Conservation (phyloP, 2,888 invertebrate species). For the Epinotia brunnichana region DNA sequence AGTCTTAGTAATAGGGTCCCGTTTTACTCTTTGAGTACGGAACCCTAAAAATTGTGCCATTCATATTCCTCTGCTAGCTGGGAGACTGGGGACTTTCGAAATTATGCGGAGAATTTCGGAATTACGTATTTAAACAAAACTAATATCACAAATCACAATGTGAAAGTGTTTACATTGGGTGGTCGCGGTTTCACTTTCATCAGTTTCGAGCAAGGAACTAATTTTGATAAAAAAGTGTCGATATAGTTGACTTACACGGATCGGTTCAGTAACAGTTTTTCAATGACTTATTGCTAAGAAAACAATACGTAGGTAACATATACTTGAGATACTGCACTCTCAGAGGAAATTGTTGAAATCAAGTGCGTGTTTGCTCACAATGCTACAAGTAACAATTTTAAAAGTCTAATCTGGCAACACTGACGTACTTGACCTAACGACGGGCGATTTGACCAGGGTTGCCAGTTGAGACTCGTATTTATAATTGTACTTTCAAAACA, state of each 20-base stretch:
- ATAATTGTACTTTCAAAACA: too few relatives aligned
- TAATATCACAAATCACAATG: slow-evolving; percentile 22
- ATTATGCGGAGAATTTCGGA: neutral
- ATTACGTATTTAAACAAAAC: slow-evolving; percentile 5
- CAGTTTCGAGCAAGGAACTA: slow-evolving; percentile 6
- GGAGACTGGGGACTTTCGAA: too few relatives aligned
- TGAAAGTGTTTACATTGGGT: slow-evolving; percentile 13
- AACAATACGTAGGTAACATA: neutral
- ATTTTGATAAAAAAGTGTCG: slow-evolving; percentile 10
- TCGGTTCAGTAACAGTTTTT: neutral
- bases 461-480: too few relatives aligned
- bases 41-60: neutral
- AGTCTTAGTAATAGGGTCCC: too few relatives aligned
- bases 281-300: neutral
- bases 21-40: too few relatives aligned
- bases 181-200: slow-evolving; percentile 10
- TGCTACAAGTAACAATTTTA: too few relatives aligned
- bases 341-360: neutral
- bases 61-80: neutral
- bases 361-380: too few relatives aligned
- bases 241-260: neutral
- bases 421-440: too few relatives aligned
- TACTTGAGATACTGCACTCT: too few relatives aligned
- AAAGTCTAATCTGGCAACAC: too few relatives aligned
- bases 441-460: too few relatives aligned